Base-by-base conservation (phyloP, 1,140 invertebrate genomes). In the Zophobas morio region DNA sequence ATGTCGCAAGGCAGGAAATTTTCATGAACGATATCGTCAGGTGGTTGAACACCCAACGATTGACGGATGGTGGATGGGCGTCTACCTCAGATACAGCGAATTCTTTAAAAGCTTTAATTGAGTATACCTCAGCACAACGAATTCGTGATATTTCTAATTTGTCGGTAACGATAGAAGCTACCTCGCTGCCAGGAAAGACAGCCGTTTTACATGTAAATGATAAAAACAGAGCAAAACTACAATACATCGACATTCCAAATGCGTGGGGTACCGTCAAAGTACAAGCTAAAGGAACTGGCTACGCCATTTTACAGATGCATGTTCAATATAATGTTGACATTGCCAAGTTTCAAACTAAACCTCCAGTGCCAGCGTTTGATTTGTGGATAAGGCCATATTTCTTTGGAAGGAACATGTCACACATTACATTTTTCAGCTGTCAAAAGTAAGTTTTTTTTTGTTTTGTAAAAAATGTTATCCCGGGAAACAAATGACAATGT, bases 281-380 rank as follows among this genome's bases (percentile, higher is more conserved):
- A 0, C 92, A 95, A 83, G 96, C 95, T 0, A 93, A 94, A 85
- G 97, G 97, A 75, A 94, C 95, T 20, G 97, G 97, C 33, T 95
- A 95, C 85, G 96, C 96, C 1, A 94, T 98, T 80, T 88, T 97
- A 49, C 96, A 99, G 88, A 93, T 98, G 91, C 93, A 94, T 56
- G 95, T 97, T n/a, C 94, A 96, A 83, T 98, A 98, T 85, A 97
- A 98, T 88, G 96, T 99, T 36, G 96, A 98, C 86, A 93, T 94
- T 79, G 85, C 89, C n/a, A 90, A 91, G 83, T 96, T 96, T 87
- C 93, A 97, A 86, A 97, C 95, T 1, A 87, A 91, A 77, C 96
- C 96, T 32, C 95, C 96, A 2, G 88, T 94, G 40, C 88, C 88
- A 51, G 90, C 96, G 1, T 97, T 97, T 85, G 90, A 92, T 73